Base-by-base conservation (phyloP, 2,797 vertebrate species). In the Pogoniulus pusillus region DNA sequence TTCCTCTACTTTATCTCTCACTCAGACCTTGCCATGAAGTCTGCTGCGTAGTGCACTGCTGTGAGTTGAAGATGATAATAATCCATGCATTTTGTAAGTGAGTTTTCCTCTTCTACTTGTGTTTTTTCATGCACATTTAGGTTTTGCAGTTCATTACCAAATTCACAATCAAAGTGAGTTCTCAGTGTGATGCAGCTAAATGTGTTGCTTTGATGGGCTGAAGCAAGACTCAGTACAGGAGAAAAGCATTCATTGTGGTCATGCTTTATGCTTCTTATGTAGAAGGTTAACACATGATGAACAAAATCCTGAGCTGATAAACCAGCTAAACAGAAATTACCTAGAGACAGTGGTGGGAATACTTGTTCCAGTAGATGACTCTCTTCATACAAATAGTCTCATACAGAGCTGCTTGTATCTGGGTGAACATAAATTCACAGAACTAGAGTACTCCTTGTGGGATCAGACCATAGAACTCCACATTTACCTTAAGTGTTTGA, bases 321-420 rank as follows among this genome's bases (percentile, higher is more conserved):
- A n/a, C 54, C 57, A 64, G 30, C 20, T 62, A 53, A 62, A 69
- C 64, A 51, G 60, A 59, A 60, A 43, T 35, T 41, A 34, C n/a
- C 13, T 10, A 2, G n/a, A 49, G 68, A 26, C 22, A 34, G 34
- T 6, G n/a, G 18, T 79, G 71, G 62, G 26, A 83, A 76, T 37
- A 2, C 3, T 26, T 10, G 16, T n/a, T 39, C 30, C 18, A 4
- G 4, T 1, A 1, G 59, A 7, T 41, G 5, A 7, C 5, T 43
- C 45, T 47, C 15, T 29, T 65, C 11, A 5, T 8, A 2, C 10
- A 9, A 7, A 16, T 16, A 49, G 29, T 20, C 27, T 69, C 70
- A 35, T 8, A 14, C 0, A 1, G 57, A 70, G 35, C 8, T 91
- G 26, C 59, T 68, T 63, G 59, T 27, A 53, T 35, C 45, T 60